Percentiles rank a stretch among this genome's conserved stretches.
These are phyloP conservation scores for Macrobrachium rosenbergii DNA, from an alignment of 1,140 invertebrate genomes.

Conservation along the genomic window DNA sequence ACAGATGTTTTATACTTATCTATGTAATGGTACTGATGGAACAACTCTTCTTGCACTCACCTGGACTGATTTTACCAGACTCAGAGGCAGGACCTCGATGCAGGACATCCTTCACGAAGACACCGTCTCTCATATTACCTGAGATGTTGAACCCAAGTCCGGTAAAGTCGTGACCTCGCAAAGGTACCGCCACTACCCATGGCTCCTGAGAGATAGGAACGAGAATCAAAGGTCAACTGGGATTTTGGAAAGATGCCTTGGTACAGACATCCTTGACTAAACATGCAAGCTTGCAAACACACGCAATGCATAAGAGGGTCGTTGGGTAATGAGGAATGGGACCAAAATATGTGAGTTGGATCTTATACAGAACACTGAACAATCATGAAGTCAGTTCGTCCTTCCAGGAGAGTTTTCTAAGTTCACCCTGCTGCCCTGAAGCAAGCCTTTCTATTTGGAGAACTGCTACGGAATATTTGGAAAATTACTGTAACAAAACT, in stretches of 20 bases:
- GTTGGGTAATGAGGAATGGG: too few species aligned
- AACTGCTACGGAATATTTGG: too few species aligned
- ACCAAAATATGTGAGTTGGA: too few species aligned
- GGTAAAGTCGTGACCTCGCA: constrained; percentile 89
- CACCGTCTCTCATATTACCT: constrained; percentile 90
- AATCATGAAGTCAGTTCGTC: too few species aligned
- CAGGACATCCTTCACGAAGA: constrained; percentile 88
- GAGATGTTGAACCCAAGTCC: constrained; percentile 91
- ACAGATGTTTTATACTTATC: too few species aligned
- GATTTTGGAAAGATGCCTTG: background rate
- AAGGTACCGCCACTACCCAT: constrained; percentile 77
- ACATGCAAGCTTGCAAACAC: background rate
- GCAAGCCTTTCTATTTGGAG: too few species aligned
- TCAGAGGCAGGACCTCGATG: constrained; percentile 89
- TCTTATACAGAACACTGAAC: too few species aligned
- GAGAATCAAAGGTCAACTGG: background rate
- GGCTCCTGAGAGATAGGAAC: constrained; percentile 70
- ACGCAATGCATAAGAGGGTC: too few species aligned
- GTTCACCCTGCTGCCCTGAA: too few species aligned
- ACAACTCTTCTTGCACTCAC: constrained; percentile 72
- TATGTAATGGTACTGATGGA: too few species aligned
- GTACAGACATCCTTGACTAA: background rate
- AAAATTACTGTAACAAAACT: too few species aligned
- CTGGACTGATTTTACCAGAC: constrained; percentile 84
- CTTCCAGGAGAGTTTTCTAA: too few species aligned